Percentiles rank a stretch among this genome's conserved stretches.
Conservation (phyloP, 1,140 invertebrate genomes). For the Drosophila trapezifrons region DNA sequence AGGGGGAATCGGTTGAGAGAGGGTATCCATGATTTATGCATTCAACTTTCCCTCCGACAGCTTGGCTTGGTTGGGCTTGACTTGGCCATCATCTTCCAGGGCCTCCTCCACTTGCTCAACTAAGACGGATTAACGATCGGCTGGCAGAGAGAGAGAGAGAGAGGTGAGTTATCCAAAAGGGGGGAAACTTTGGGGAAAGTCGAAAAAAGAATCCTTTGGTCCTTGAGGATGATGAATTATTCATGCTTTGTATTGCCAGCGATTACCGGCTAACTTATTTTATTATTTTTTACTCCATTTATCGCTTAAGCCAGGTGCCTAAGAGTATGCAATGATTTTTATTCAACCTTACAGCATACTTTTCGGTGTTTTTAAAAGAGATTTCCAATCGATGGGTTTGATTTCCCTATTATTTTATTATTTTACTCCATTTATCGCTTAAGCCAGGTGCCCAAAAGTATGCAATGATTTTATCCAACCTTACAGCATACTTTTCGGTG, state of each 20-base stretch:
- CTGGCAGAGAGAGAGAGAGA: too few species aligned
- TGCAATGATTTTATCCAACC: too few species aligned
- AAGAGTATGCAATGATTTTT: too few species aligned
- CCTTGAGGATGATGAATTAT: constrained; percentile 5
- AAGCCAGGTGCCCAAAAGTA: too few species aligned
- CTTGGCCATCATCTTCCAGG: background rate
- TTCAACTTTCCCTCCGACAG: constrained; percentile 33
- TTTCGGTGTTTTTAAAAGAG: too few species aligned
- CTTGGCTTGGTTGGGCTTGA: background rate
- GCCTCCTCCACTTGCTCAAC: background rate
- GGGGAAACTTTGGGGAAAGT: background rate
- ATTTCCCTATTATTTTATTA: too few species aligned
- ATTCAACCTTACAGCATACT: too few species aligned
- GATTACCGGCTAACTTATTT: constrained; percentile 4
- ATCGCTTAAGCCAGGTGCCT: too few species aligned
- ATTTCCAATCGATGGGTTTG: too few species aligned
- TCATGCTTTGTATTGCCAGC: background rate
- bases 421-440: too few species aligned
- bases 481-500: too few species aligned
- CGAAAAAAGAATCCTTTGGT: background rate
- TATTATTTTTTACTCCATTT: too few species aligned
- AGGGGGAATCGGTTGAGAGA: constrained; percentile 28
- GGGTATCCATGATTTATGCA: constrained; percentile 33
- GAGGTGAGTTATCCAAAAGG: background rate
- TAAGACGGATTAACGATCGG: constrained; percentile 35